Evolutionary conservation across 2,113 vertebrate genomes (phyloP).

Genomic region (Hippocampus abdominalis): DNA sequence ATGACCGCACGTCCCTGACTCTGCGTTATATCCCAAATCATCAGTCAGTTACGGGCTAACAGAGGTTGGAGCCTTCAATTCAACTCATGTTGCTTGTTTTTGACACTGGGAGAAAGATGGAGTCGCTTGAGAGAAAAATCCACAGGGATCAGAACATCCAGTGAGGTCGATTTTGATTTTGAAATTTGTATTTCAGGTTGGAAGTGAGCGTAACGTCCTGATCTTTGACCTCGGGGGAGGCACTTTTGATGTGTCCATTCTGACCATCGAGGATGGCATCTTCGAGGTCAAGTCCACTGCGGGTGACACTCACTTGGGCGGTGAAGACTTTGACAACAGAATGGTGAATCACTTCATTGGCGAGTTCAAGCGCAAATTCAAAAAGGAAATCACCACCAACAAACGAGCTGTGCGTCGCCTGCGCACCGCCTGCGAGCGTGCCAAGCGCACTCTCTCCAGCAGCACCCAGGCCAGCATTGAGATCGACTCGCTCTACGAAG

Average conservation of each 20-base stretch:
- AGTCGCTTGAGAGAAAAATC: neutral
- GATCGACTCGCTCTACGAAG: constrained; percentile 87
- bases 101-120: neutral
- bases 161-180: neutral
- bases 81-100: neutral
- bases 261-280: constrained; percentile 91
- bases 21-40: no score
- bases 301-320: constrained; percentile 87
- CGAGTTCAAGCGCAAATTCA: constrained; percentile 89
- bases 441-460: constrained; percentile 88
- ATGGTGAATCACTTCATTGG: constrained; percentile 86
- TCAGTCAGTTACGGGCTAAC: neutral
- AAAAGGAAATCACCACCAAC: constrained; percentile 86
- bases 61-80: neutral
- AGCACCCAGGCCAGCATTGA: constrained; percentile 90
- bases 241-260: constrained; percentile 87
- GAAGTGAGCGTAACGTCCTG: constrained; percentile 83
- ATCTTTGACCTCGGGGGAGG: constrained; percentile 90
- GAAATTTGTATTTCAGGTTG: constrained; percentile 63
- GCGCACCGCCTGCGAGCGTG: constrained; percentile 84
- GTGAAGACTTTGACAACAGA: constrained; percentile 89
- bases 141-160: neutral
- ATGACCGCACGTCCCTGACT: no score
- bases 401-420: constrained; percentile 84
- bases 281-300: constrained; percentile 91